These are phyloP conservation scores for Sebastes trivittatus DNA, from an alignment of 2,797 vertebrate genomes.

Conservation along the genomic window DNA sequence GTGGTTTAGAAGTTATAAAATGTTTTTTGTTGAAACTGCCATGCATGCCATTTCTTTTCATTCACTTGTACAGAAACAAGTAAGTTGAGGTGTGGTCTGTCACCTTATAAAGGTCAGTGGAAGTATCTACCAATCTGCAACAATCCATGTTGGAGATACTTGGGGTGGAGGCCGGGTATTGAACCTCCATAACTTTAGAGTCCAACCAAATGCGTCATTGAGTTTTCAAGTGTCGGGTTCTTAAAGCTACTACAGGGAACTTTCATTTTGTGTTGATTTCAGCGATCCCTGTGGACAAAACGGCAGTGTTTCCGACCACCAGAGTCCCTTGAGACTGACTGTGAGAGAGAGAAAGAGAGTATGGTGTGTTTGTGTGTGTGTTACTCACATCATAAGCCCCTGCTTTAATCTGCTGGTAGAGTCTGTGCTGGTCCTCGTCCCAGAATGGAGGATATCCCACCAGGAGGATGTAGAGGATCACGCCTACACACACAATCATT, in stretches of 20 bases:
- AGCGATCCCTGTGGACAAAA: neutral
- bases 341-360: neutral
- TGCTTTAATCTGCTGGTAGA: conserved; percentile 98
- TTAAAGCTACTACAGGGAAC: neutral
- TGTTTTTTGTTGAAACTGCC: neutral
- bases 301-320: neutral
- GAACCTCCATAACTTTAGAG: neutral
- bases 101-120: neutral
- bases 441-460: conserved; percentile 98
- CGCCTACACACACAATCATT: conserved; percentile 79
- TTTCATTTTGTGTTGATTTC: neutral
- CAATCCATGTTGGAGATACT: neutral
- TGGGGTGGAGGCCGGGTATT: rapidly evolving
- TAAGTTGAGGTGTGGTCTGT: neutral
- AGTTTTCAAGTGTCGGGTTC: neutral
- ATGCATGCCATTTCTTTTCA: neutral
- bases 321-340: neutral
- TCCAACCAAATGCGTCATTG: neutral
- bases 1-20: neutral
- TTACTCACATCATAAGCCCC: conserved; percentile 94
- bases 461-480: conserved; percentile 96
- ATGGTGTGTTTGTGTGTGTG: neutral
- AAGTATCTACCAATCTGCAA: neutral
- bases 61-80: neutral
- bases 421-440: conserved; percentile 97